Evolutionary conservation across 2,113 vertebrate genomes (phyloP), one percentile per base, ranked within the genome.

Genomic region (Mus pahari): DNA sequence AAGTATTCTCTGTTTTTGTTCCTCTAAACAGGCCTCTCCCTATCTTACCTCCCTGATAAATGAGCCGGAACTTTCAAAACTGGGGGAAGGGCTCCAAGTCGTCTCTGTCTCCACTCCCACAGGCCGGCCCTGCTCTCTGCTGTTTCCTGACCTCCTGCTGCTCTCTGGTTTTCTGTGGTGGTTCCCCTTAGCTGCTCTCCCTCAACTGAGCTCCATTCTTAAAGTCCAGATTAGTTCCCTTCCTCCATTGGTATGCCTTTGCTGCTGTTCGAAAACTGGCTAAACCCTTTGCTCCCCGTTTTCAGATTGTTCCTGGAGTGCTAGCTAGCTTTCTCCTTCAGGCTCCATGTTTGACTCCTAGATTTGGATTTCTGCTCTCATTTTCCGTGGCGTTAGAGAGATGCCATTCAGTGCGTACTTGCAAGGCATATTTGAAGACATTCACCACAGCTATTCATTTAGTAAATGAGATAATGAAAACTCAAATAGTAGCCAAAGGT

Each of bases 401-500:
- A 93, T 90, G 75, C 17, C 55, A 86, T 71, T 93, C 89, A 62
- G 10, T 33, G 66, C 48, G 86, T 55, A 84, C 70, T 79, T 75
- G 97, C 77, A 74, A 96, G 83, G 73, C 33, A 92, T 53, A 89
- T 79, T 91, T 90, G 71, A 95, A 93, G 83, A 91, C 95, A 74
- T 79, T 82, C 87, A 90, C 50, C 89, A 95, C 62, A 95, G 74
- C 75, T 96, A 96, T 60, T 95, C 82, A 78, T 89, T 96, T 84
- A 64, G 86, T 90, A 93, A 96, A 89, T 83, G 97, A 96, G 90
- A 95, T 92, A 84, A 96, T 92, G 92, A 94, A 97, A 96, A 94
- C 28, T 50, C 87, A 58, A 86, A 70, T 17, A 58, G 79, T 93
- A 1, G n/a, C 96, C 95, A 94, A 88, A 90, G 58, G 93, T 93